Evolutionary conservation across 2,888 invertebrate genomes (phyloP).

Genomic region (Brachypterus glaber): DNA sequence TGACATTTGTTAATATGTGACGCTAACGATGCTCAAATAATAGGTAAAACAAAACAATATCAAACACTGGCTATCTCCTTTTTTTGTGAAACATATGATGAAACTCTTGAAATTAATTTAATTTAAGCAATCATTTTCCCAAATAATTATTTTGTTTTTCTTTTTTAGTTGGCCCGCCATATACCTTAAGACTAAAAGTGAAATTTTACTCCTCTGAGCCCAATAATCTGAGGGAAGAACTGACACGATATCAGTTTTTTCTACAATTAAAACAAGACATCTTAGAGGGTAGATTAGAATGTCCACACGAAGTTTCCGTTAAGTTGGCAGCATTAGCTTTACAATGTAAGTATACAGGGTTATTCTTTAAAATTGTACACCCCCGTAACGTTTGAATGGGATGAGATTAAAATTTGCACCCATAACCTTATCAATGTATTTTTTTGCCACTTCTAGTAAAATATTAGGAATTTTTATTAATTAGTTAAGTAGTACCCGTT

Average conservation of each 20-base stretch:
- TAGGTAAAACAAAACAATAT: too few relatives aligned
- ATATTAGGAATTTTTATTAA: too few relatives aligned
- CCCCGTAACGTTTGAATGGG: too few relatives aligned
- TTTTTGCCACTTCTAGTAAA: too few relatives aligned
- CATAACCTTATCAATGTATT: constrained; percentile 6
- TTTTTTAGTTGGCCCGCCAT: constrained; percentile 87
- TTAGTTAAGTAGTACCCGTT: too few relatives aligned
- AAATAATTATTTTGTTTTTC: constrained; percentile 14
- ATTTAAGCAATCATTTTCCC: too few relatives aligned
- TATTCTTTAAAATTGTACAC: too few relatives aligned
- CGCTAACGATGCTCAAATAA: too few relatives aligned
- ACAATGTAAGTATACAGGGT: constrained; percentile 74
- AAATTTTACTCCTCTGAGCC: constrained; percentile 99
- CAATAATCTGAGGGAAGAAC: constrained; percentile 89
- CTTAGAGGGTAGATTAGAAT: constrained; percentile 80
- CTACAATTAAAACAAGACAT: constrained; percentile 95
- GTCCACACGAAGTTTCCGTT: constrained; percentile 75
- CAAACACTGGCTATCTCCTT: neutral
- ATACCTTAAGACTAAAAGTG: constrained; percentile 87
- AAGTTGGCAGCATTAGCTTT: constrained; percentile 87
- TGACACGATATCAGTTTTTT: constrained; percentile 97
- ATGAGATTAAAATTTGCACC: too few relatives aligned
- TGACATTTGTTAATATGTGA: too few relatives aligned
- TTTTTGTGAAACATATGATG: too few relatives aligned
- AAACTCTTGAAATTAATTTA: too few relatives aligned